phyloP scores from a whole-genome alignment of 2,797 vertebrate species.

The Sus cebifrons region DNA sequence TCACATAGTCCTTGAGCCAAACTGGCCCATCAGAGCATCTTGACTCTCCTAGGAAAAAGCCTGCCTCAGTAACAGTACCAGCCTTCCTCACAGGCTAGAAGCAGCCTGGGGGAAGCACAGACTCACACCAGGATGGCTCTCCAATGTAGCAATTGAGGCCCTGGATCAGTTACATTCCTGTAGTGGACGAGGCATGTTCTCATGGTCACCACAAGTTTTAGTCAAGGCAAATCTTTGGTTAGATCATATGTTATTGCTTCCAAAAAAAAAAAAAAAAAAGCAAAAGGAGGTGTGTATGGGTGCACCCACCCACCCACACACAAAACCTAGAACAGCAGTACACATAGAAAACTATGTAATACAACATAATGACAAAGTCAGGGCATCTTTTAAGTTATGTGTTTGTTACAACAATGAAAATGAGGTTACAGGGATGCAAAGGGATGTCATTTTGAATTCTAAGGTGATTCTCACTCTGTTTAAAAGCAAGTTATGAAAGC shows the following conservation, averaged over 20 bases:
- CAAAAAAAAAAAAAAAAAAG: neutral
- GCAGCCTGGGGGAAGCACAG: neutral
- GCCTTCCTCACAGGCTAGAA: neutral
- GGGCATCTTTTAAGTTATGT: neutral
- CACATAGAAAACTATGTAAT: neutral
- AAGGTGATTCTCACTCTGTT: slow-evolving; percentile 12
- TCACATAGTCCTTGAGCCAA: neutral
- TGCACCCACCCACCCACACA: too few species aligned
- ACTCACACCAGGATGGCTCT: fast-evolving
- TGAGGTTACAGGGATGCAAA: neutral
- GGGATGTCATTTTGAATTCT: slow-evolving; percentile 26
- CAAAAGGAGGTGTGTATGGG: too few species aligned
- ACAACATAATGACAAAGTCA: neutral
- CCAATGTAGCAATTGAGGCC: neutral
- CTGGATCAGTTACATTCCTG: neutral
- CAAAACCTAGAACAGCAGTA: neutral
- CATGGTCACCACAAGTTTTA: neutral
- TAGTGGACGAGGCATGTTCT: neutral
- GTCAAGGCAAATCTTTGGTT: neutral
- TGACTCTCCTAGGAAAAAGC: neutral
- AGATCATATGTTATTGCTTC: neutral
- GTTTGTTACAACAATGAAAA: slow-evolving; percentile 43
- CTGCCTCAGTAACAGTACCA: neutral
- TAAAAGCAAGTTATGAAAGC: slow-evolving; percentile 45
- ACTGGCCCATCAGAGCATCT: neutral